Evolutionary conservation across 2,888 invertebrate genomes (phyloP), one percentile per base, ranked within the genome.

Genomic region (Acanthosoma haemorrhoidale): DNA sequence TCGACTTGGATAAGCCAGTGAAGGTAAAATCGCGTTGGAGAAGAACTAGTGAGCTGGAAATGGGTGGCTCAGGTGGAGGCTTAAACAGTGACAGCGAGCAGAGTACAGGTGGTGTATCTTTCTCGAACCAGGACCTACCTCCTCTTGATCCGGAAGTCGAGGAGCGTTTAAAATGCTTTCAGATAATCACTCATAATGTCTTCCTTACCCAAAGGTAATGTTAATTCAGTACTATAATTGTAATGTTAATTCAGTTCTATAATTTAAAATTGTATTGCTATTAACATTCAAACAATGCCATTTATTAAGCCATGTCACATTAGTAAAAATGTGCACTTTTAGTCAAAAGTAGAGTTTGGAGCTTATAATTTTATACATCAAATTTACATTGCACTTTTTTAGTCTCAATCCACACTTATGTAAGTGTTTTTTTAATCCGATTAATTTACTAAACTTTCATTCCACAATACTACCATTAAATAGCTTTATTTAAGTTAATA

Each of bases 21-120:
- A 90, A 90, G 81, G 89, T 91, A 0, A 91, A 91, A 77, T 90
- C 90, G 11, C 83, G 90, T 11, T 91, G 90, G 90, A 80, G 90
- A 71, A 81, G 89, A 73, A 89, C 89, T 1, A 88, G 89, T 79
- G 90, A 90, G 77, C 80, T 89, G 69, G 90, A 89, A 79, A 87
- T 88, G 87, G 80, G 80, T 29, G 69, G 71, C 18, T 43, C 72
- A 18, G 34, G 43, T 34, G 51, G 66, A 15, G 64, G 36, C 1
- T 25, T 51, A 51, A 34, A 77, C 78, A 59, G 64, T 64, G 64
- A 76, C 78, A 5, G 73, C 51, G 43, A 36, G 34, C 38, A 31
- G 69, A 68, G 25, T 36, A 32, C 16, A 51, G 67, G 13, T 43
- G 68, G 36, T 16, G 21, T 29, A n/a, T 66, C 71, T 43, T 63